These are phyloP conservation scores for Alviniconcha strummeri DNA, from an alignment of 2,888 invertebrate species.

Conservation along the genomic window DNA sequence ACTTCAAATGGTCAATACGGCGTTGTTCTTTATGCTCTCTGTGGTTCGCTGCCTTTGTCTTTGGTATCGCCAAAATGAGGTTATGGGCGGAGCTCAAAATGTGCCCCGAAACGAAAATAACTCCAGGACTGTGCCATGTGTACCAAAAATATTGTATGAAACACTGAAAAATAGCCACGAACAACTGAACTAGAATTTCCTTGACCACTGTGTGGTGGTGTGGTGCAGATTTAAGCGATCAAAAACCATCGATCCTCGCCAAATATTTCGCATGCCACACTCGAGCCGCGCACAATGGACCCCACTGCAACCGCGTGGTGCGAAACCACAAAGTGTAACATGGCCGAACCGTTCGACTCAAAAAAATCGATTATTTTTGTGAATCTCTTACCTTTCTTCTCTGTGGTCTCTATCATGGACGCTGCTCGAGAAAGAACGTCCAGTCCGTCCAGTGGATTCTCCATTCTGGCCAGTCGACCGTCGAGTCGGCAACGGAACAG, in stretches of 20 bases:
- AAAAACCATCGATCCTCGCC: constrained; percentile 2
- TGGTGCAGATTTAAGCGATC: neutral
- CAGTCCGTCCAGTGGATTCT: constrained; percentile 67
- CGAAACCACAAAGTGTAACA: neutral
- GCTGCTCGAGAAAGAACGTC: constrained; percentile 69
- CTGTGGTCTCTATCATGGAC: constrained; percentile 63
- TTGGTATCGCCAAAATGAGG: constrained; percentile 26
- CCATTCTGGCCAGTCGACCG: constrained; percentile 47
- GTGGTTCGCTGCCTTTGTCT: constrained; percentile 3
- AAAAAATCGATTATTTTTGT: neutral
- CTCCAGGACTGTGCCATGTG: neutral
- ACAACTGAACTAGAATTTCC: neutral
- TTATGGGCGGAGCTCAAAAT: constrained; percentile 31
- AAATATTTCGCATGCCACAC: constrained; percentile 28
- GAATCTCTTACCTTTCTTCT: constrained; percentile 44
- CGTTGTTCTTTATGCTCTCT: neutral
- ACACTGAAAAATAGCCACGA: too few species aligned
- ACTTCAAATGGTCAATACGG: neutral
- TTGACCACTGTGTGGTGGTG: neutral
- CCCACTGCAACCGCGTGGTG: constrained; percentile 22
- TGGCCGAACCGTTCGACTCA: neutral
- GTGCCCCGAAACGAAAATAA: constrained; percentile 1
- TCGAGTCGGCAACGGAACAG: constrained; percentile 26
- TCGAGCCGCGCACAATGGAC: constrained; percentile 23
- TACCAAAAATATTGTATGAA: neutral